A percentile compares a stretch with the other conserved stretches of the same genome.
Evolutionary conservation across 2,113 vertebrate genomes (phyloP).

Genomic region (Hippopotamus amphibius): DNA sequence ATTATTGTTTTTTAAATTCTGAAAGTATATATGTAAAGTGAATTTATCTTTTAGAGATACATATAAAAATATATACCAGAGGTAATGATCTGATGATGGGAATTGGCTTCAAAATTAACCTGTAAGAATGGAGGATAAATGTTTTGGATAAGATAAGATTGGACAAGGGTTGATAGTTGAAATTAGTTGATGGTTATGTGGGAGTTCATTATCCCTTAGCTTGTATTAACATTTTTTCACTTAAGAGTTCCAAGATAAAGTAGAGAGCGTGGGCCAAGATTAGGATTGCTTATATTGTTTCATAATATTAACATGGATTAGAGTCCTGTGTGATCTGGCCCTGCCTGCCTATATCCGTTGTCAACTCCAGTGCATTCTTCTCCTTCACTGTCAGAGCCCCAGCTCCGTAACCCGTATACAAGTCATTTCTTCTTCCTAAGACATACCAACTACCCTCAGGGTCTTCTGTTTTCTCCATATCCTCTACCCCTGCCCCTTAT

Average conservation of each 20-base stretch:
- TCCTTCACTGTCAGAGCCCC: neutral
- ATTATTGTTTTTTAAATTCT: neutral
- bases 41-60: neutral
- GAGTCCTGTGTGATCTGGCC: neutral
- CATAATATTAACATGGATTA: neutral
- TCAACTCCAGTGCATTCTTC: neutral
- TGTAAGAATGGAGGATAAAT: neutral
- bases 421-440: neutral
- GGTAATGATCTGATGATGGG: neutral
- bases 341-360: neutral
- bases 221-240: neutral
- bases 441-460: neutral
- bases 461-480: neutral
- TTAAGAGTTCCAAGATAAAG: neutral
- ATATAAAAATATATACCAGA: neutral
- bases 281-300: neutral
- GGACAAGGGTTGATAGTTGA: neutral
- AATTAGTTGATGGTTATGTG: neutral
- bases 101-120: neutral
- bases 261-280: neutral
- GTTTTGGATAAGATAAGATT: neutral
- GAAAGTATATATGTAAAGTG: neutral
- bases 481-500: neutral
- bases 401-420: neutral
- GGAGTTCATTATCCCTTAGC: neutral